Percentiles rank a stretch among this genome's conserved stretches.
These are phyloP conservation scores for Heterodera schachtii DNA, from an alignment of 1,140 invertebrate genomes.

Conservation along the genomic window DNA sequence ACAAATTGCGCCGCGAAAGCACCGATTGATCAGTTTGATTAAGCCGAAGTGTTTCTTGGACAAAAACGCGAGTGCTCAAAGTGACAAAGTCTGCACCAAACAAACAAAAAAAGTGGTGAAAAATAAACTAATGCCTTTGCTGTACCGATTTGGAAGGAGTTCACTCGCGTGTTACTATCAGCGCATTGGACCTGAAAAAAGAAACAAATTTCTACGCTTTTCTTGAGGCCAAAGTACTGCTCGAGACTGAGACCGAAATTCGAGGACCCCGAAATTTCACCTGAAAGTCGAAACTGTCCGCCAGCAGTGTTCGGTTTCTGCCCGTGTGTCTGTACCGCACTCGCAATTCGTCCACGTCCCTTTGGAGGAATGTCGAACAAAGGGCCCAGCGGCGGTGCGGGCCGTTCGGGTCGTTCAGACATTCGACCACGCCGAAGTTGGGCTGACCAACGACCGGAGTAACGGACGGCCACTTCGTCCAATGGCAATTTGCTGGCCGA, in stretches of 20 bases:
- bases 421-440: conserved; percentile 61
- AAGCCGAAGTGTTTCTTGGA: conserved; percentile 54
- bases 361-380: conserved; percentile 50
- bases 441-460: conserved; percentile 58
- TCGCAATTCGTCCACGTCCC: conserved; percentile 42
- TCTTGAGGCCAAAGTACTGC: too few species aligned
- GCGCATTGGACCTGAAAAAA: conserved; percentile 53
- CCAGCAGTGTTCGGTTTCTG: conserved; percentile 36
- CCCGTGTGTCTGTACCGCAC: conserved; percentile 60
- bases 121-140: not conserved
- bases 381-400: conserved; percentile 37
- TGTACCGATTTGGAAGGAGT: conserved; percentile 52
- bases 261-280: conserved; percentile 25
- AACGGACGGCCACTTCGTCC: conserved; percentile 45
- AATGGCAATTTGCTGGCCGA: conserved; percentile 42
- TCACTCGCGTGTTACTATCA: conserved; percentile 46
- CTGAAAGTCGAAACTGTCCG: conserved; percentile 60
- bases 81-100: conserved; percentile 52
- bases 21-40: conserved; percentile 57
- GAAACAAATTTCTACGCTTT: too few species aligned
- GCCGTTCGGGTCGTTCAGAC: conserved; percentile 39
- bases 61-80: conserved; percentile 61
- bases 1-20: conserved; percentile 48
- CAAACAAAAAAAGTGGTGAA: not conserved
- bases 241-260: too few species aligned